These are phyloP conservation scores for Rhabdophis nuchalis DNA, from an alignment of 2,797 vertebrate species.

Conservation along the genomic window DNA sequence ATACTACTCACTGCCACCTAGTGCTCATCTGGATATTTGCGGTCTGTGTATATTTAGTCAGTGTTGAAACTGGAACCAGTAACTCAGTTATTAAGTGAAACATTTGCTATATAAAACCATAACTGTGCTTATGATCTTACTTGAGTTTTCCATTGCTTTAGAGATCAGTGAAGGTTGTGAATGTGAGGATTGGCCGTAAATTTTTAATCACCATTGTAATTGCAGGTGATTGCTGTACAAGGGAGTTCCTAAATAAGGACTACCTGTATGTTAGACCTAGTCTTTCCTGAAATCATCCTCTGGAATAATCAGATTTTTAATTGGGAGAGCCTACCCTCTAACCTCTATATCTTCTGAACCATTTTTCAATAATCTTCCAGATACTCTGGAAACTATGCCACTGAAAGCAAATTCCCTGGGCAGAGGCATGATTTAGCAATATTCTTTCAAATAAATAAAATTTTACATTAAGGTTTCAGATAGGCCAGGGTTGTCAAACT, in stretches of 20 bases:
- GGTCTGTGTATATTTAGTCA: not conserved
- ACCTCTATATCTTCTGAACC: not conserved
- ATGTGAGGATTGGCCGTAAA: not conserved
- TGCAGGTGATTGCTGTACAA: not conserved
- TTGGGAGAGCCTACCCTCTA: not conserved
- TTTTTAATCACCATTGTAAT: not conserved
- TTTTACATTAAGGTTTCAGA: not conserved
- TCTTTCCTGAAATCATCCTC: not conserved
- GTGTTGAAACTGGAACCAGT: not conserved
- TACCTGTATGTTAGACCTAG: not conserved
- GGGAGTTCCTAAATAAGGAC: not conserved
- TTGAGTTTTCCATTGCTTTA: not conserved
- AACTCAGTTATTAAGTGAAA: not conserved
- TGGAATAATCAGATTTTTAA: not conserved
- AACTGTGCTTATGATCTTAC: not conserved
- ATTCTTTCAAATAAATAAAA: not conserved
- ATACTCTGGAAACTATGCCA: not conserved
- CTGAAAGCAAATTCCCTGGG: not conserved
- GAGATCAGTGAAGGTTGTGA: not conserved
- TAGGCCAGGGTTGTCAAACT: not conserved
- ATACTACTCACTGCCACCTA: not conserved
- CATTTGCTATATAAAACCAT: not conserved
- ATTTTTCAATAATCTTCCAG: not conserved
- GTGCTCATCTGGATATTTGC: not conserved
- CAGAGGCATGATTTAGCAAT: not conserved